Evolutionary conservation across 2,888 invertebrate genomes (phyloP).

Genomic region (Elmis aenea): DNA sequence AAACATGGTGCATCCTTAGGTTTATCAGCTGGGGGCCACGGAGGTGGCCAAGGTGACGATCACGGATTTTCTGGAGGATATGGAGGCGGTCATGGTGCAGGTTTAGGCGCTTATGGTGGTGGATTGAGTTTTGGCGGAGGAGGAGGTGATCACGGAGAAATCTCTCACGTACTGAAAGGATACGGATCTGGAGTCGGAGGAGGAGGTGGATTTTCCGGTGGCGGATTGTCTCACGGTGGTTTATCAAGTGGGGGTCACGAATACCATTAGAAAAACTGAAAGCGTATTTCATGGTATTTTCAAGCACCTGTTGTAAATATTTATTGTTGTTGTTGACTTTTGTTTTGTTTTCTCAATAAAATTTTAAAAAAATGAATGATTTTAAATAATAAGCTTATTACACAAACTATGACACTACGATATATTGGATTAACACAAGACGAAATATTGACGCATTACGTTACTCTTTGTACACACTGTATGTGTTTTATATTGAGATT

Average conservation of each 20-base stretch:
- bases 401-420: too few species aligned
- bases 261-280: background rate
- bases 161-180: too few species aligned
- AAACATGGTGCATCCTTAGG: slow-evolving; percentile 22
- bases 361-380: background rate
- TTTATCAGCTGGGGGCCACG: slow-evolving; percentile 14
- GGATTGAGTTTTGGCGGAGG: slow-evolving; percentile 5
- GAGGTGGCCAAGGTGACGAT: slow-evolving; percentile 14
- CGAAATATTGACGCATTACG: too few species aligned
- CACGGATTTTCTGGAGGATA: slow-evolving; percentile 6
- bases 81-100: slow-evolving; percentile 11
- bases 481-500: too few species aligned
- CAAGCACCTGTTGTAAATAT: slow-evolving; percentile 12
- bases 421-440: too few species aligned
- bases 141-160: slow-evolving; percentile 15
- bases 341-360: slow-evolving; percentile 7
- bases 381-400: background rate
- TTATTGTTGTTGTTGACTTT: slow-evolving; percentile 13
- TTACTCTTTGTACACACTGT: too few species aligned
- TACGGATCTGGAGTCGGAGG: slow-evolving; percentile 7
- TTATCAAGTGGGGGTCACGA: slow-evolving; percentile 1
- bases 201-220: background rate
- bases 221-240: background rate
- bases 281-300: too few species aligned
- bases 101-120: slow-evolving; percentile 4